Evolutionary conservation across 2,888 invertebrate genomes (phyloP).

Genomic region (Hemaris fuciformis): DNA sequence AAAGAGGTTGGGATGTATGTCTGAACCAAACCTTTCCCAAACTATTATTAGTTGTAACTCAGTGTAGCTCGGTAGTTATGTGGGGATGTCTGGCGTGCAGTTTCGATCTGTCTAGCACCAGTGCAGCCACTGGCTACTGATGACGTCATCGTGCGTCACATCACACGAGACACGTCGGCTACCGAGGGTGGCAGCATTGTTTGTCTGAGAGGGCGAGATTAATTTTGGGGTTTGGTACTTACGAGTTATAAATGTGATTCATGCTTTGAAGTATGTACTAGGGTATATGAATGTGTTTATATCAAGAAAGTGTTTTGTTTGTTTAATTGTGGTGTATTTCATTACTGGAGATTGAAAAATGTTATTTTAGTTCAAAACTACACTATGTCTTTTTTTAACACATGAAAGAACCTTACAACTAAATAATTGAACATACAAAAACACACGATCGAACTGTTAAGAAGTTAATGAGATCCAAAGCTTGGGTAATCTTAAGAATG

Average conservation of each 20-base stretch:
- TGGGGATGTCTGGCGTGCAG: conserved; percentile 51
- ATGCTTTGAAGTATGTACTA: background rate
- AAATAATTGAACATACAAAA: too few relatives aligned
- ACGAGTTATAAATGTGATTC: background rate
- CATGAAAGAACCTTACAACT: too few relatives aligned
- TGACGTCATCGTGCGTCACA: conserved; percentile 30
- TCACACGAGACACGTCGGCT: background rate
- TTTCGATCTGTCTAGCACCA: conserved; percentile 55
- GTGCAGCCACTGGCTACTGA: conserved; percentile 19
- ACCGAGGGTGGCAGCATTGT: conserved; percentile 14
- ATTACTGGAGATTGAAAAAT: too few relatives aligned
- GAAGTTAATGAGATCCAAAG: too few relatives aligned
- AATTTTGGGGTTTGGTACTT: background rate
- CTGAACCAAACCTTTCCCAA: background rate
- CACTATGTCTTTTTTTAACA: too few relatives aligned
- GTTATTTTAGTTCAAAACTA: too few relatives aligned
- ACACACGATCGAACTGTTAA: too few relatives aligned
- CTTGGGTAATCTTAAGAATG: too few relatives aligned
- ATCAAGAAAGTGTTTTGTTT: background rate
- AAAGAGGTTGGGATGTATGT: background rate
- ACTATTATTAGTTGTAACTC: background rate
- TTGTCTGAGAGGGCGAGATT: background rate
- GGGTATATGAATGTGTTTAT: background rate
- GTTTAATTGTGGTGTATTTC: too few relatives aligned
- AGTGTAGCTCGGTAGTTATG: conserved; percentile 26